Evolutionary conservation across 2,888 invertebrate species (phyloP).

Genomic region (Diadegma fenestrale): DNA sequence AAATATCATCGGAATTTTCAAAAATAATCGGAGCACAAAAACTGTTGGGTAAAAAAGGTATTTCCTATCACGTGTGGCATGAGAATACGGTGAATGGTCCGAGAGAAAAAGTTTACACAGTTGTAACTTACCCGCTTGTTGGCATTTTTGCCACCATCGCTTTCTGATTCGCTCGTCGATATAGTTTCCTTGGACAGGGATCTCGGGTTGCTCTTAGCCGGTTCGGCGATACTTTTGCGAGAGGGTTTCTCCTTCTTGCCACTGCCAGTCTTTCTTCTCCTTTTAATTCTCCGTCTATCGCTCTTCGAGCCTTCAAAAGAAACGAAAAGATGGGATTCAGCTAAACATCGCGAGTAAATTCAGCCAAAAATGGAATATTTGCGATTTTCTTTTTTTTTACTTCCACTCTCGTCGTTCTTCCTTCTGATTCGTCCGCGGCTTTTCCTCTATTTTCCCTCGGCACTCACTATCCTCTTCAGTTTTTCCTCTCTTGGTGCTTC

Average conservation of each 20-base stretch:
- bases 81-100: too few species aligned
- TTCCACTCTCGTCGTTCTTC: constrained; percentile 81
- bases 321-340: constrained; percentile 62
- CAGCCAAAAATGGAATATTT: background rate
- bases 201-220: constrained; percentile 94
- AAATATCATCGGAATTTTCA: too few species aligned
- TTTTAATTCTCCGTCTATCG: constrained; percentile 88
- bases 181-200: constrained; percentile 98
- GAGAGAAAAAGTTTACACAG: too few species aligned
- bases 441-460: constrained; percentile 82
- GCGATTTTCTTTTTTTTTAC: constrained; percentile 61
- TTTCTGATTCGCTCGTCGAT: constrained; percentile 94
- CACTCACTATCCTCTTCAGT: constrained; percentile 80
- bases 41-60: too few species aligned
- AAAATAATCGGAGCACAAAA: too few species aligned
- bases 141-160: constrained; percentile 87
- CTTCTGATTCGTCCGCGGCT: constrained; percentile 81
- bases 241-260: constrained; percentile 78
- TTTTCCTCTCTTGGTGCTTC: constrained; percentile 83
- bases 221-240: constrained; percentile 86
- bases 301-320: constrained; percentile 88
- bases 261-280: constrained; percentile 86
- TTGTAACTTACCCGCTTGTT: constrained; percentile 86
- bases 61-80: too few species aligned
- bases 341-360: background rate